phyloP scores from a whole-genome alignment of 2,797 vertebrate genomes.

The Galago senegalensis region DNA sequence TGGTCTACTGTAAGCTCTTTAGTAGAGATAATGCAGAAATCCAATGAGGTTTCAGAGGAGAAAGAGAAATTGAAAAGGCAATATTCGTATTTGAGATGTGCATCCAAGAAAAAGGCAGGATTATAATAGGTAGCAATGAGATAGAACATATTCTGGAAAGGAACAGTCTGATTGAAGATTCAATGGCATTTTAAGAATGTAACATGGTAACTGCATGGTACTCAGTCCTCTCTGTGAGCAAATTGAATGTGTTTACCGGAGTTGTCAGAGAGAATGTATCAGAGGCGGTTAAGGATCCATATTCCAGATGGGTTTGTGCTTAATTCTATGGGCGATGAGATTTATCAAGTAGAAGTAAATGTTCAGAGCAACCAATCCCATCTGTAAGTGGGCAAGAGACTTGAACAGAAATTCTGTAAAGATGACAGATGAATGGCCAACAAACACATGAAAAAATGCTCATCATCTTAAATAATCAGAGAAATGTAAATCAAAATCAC shows the following conservation, averaged over 20 bases:
- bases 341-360: conserved; percentile 42
- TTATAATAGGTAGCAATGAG: not conserved
- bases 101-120: not conserved
- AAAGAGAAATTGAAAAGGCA: not conserved
- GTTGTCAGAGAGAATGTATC: not conserved
- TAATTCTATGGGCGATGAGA: not conserved
- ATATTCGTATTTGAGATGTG: not conserved
- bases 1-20: not conserved
- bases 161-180: not conserved
- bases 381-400: too few relatives aligned
- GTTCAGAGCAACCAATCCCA: not conserved
- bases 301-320: not conserved
- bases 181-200: not conserved
- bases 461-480: too few relatives aligned
- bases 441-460: too few relatives aligned
- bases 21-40: not conserved
- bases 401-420: too few relatives aligned
- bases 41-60: not conserved
- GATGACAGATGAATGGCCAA: too few relatives aligned
- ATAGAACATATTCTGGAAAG: not conserved
- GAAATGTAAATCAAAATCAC: too few relatives aligned
- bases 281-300: not conserved
- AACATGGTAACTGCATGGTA: not conserved
- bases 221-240: not conserved
- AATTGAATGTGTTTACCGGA: not conserved